A percentile compares a stretch with the other conserved stretches of the same genome.
Evolutionary conservation across 2,888 invertebrate genomes (phyloP).

Genomic region (Dryomyza anilis): DNA sequence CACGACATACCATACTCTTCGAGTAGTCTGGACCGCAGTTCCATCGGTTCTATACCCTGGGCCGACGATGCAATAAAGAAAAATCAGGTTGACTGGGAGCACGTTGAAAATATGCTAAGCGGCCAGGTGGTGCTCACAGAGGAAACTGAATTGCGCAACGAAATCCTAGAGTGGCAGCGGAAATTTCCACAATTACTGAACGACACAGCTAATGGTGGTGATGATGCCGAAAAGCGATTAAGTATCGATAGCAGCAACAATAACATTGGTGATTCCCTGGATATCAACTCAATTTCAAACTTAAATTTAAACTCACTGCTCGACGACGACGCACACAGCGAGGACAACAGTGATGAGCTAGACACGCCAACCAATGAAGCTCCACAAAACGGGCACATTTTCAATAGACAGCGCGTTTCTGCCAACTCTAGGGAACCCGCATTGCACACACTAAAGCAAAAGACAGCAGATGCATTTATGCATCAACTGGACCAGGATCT

Average conservation of each 20-base stretch:
- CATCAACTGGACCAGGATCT: slow-evolving; percentile 45
- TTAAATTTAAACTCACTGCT: slow-evolving; percentile 50
- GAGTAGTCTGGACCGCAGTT: slow-evolving; percentile 57
- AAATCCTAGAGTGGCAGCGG: slow-evolving; percentile 58
- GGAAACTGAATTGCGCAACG: slow-evolving; percentile 51
- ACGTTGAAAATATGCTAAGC: slow-evolving; percentile 55
- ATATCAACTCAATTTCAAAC: slow-evolving; percentile 49
- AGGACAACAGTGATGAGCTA: slow-evolving; percentile 30
- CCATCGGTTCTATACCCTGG: slow-evolving; percentile 61
- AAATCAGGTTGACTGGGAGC: slow-evolving; percentile 59
- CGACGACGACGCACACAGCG: slow-evolving; percentile 45
- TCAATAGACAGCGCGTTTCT: neutral
- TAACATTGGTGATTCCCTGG: slow-evolving; percentile 28
- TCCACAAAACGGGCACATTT: neutral
- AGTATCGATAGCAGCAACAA: slow-evolving; percentile 37
- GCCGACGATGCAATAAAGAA: slow-evolving; percentile 61
- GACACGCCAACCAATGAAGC: neutral
- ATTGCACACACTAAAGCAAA: neutral
- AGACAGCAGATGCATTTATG: neutral
- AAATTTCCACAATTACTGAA: slow-evolving; percentile 51
- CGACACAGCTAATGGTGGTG: slow-evolving; percentile 15
- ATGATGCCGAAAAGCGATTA: slow-evolving; percentile 36
- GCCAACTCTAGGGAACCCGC: neutral
- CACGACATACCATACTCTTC: slow-evolving; percentile 57
- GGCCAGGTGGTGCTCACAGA: slow-evolving; percentile 49